These are phyloP conservation scores for Artibeus lituratus DNA, from an alignment of 2,797 vertebrate genomes.

Conservation along the genomic window DNA sequence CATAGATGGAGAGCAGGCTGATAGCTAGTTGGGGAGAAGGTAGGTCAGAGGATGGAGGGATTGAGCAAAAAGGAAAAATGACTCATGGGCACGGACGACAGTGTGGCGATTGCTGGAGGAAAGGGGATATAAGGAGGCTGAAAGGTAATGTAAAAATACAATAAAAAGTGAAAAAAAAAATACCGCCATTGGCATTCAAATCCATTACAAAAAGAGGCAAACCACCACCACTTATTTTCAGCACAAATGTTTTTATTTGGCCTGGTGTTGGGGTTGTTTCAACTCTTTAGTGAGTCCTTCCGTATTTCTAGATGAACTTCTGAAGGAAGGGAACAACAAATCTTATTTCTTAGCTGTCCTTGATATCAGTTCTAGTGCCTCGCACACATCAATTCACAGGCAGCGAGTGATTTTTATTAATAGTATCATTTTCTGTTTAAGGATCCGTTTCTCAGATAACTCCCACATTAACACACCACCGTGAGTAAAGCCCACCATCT, in stretches of 20 bases:
- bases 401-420: neutral
- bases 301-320: neutral
- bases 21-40: neutral
- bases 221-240: neutral
- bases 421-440: neutral
- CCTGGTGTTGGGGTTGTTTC: neutral
- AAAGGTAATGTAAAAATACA: no score
- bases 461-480: neutral
- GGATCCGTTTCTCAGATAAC: neutral
- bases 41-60: neutral
- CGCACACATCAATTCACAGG: neutral
- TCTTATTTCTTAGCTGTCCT: neutral
- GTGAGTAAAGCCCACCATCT: neutral
- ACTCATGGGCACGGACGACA: no score
- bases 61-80: no score
- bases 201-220: neutral
- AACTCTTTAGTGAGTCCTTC: neutral
- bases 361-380: neutral
- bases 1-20: neutral
- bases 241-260: neutral
- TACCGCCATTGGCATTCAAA: neutral
- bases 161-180: no score
- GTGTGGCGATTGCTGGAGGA: no score
- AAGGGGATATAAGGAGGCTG: no score
- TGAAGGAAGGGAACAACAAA: neutral